Percentiles rank a stretch among this genome's conserved stretches.
Evolutionary conservation across 2,113 vertebrate genomes (phyloP).

Genomic region (Myotis brandtii): DNA sequence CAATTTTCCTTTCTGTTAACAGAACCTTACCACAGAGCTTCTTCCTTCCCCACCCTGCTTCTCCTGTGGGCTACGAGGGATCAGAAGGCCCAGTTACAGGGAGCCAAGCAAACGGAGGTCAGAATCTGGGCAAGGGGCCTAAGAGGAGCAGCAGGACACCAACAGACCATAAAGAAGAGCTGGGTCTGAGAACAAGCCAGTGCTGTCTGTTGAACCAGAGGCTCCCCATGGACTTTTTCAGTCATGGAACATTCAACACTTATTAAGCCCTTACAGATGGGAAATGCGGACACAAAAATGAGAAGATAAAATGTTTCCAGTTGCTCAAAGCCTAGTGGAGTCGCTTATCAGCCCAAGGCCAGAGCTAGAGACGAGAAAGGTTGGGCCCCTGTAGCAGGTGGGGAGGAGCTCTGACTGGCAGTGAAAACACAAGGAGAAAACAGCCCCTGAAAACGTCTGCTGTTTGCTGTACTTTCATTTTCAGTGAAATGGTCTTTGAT

Average conservation of each 20-base stretch:
- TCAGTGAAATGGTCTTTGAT: not conserved
- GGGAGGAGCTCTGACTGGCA: not conserved
- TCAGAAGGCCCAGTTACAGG: not conserved
- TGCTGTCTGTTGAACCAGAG: not conserved
- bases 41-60: not conserved
- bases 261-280: not conserved
- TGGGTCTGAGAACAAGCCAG: not conserved
- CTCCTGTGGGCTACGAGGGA: not conserved
- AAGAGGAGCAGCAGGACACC: not conserved
- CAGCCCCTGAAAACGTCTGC: not conserved
- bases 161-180: not conserved
- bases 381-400: accelerated
- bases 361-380: not conserved
- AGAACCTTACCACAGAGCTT: not conserved
- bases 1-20: not conserved
- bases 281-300: not conserved
- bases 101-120: not conserved
- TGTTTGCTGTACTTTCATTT: not conserved
- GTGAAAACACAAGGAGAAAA: not conserved
- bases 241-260: not conserved
- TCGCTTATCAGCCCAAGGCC: not conserved
- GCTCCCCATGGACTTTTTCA: not conserved
- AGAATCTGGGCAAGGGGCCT: not conserved
- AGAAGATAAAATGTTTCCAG: not conserved
- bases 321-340: not conserved